Evolutionary conservation across 2,888 invertebrate genomes (phyloP).

Genomic region (Parthenolecanium corni): DNA sequence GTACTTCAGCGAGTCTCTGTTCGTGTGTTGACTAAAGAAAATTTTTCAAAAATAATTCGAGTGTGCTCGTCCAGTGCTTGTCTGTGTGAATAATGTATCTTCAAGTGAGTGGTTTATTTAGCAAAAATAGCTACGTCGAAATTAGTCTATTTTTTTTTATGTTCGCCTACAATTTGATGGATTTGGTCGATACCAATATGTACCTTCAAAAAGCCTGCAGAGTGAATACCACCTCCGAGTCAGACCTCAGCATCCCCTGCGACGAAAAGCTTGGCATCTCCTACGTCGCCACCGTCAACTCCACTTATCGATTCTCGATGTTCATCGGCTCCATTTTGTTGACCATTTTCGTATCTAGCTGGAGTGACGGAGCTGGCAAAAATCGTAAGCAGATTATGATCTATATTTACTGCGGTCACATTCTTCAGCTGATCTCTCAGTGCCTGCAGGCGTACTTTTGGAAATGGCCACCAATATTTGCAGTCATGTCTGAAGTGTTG

Average conservation of each 20-base stretch:
- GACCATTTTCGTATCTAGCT: slow-evolving; percentile 9
- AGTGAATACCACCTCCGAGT: neutral
- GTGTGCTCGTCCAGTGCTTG: no score
- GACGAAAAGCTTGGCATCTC: slow-evolving; percentile 3
- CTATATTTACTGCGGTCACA: slow-evolving; percentile 31
- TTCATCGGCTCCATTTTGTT: neutral
- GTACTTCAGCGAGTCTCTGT: no score
- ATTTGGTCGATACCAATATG: neutral
- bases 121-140: no score
- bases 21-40: no score
- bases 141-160: no score
- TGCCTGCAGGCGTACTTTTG: slow-evolving; percentile 31
- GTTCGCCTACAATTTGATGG: no score
- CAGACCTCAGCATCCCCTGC: neutral
- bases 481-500: slow-evolving; percentile 31
- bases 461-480: slow-evolving; percentile 32
- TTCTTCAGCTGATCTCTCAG: neutral
- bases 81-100: no score
- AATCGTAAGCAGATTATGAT: slow-evolving; percentile 32
- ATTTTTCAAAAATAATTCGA: no score
- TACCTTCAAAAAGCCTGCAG: neutral
- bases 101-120: no score
- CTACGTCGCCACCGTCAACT: neutral
- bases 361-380: slow-evolving; percentile 33
- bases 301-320: neutral